Conservation (phyloP, 2,797 vertebrate species). For the Balearica regulorum region DNA sequence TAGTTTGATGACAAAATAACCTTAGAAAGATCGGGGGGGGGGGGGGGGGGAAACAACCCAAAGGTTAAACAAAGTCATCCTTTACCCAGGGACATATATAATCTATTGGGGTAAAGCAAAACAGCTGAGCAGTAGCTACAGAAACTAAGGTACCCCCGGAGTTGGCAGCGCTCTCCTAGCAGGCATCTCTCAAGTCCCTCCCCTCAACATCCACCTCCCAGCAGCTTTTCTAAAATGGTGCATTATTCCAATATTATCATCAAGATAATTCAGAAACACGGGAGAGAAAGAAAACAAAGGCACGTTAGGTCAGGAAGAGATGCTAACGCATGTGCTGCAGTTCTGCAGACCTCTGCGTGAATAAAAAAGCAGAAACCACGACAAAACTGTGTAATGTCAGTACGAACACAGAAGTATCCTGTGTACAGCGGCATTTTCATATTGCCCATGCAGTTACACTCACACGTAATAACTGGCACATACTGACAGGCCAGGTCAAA, state of each 20-base stretch:
- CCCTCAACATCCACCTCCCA: not conserved
- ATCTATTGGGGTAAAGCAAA: not conserved
- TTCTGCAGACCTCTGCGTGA: not conserved
- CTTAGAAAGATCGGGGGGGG: slow-evolving; percentile 60
- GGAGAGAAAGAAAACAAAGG: not conserved
- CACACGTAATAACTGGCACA: not conserved
- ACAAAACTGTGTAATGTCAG: not conserved
- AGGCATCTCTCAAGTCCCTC: not conserved
- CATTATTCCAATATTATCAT: not conserved
- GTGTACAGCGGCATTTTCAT: not conserved
- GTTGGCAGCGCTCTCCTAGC: not conserved
- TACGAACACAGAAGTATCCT: not conserved
- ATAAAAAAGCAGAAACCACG: not conserved
- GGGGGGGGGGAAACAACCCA: too few species aligned
- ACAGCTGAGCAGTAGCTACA: not conserved
- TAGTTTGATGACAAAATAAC: slow-evolving; percentile 79
- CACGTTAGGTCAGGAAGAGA: not conserved
- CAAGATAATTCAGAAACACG: accelerated
- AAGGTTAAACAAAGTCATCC: slow-evolving; percentile 36
- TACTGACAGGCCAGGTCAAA: slow-evolving; percentile 61
- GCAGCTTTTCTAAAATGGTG: not conserved
- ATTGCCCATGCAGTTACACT: not conserved
- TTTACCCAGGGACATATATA: not conserved
- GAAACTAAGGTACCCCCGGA: not conserved
- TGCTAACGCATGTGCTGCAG: not conserved